These are phyloP conservation scores for Malurus cyaneus DNA, from an alignment of 2,113 vertebrate species.

Conservation along the genomic window DNA sequence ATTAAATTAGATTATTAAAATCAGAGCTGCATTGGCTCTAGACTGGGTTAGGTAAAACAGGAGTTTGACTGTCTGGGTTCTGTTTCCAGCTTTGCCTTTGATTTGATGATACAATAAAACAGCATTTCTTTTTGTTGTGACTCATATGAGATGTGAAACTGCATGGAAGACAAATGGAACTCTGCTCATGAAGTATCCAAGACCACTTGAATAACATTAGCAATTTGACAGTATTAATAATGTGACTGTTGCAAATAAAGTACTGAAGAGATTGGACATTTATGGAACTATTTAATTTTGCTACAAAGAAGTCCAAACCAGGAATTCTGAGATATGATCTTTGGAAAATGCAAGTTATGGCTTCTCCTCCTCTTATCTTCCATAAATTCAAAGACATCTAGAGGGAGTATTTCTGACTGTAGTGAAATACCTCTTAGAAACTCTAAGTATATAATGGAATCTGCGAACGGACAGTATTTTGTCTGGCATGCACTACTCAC, in stretches of 20 bases:
- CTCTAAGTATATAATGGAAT: background rate
- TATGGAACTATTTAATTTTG: background rate
- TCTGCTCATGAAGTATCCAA: background rate
- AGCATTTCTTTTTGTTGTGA: background rate
- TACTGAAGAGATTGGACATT: background rate
- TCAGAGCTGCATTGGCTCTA: background rate
- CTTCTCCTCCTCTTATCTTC: background rate
- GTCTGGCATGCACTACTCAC: background rate
- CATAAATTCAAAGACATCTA: background rate
- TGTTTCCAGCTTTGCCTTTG: background rate
- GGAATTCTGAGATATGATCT: background rate
- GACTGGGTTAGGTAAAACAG: background rate
- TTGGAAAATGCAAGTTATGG: background rate
- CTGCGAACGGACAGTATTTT: background rate
- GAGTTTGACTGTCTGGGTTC: background rate
- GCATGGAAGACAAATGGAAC: background rate
- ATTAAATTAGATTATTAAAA: background rate
- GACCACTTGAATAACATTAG: background rate
- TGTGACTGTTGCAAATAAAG: background rate
- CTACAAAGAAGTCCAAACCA: background rate
- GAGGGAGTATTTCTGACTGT: background rate
- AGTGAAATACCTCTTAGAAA: background rate
- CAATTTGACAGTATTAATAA: background rate
- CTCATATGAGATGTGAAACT: background rate
- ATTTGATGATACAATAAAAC: background rate